Evolutionary conservation across 2,888 invertebrate species (phyloP), one percentile per base, ranked within the genome.

Genomic region (Camptogramma bilineatum): DNA sequence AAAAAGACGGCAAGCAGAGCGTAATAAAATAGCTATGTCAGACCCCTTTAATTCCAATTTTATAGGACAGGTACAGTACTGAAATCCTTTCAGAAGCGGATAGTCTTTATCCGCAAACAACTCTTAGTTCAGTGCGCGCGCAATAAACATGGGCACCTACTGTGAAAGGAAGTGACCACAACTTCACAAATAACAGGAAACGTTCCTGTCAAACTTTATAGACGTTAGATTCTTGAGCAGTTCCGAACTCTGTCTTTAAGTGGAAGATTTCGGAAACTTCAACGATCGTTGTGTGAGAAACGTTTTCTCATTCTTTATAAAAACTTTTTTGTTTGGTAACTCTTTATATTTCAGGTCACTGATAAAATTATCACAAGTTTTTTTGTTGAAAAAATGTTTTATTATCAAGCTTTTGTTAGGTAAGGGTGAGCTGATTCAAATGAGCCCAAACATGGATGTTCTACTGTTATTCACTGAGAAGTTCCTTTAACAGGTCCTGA

Each of bases 61-160:
- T 69, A 70, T 68, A 58, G 67, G 65, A 67, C 65, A 67, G 62
- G 67, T 64, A 68, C 60, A 58, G 47, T 65, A 62, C 68, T 64
- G 64, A 70, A 70, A 70, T 69, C 68, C 64, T 67, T 70, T 70
- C 70, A 69, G 70, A 46, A 69, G 70, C 66, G 68, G 64, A 68
- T 68, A 64, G 68, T 64, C 67, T 72, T 70, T 70, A 70, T 70
- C 70, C 70, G 65, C 72, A 70, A 69, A 72, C 70, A 70, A 62
- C 67, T 46, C 55, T 42, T 64, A 54, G 60, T 57, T 59, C 62
- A 64, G 39, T 58, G 67, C 55, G 57, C 56, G 63, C 50, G 50
- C 64, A 64, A 69, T 70, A 69, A 70, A 69, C 68, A 68, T 62
- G 65, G 64, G 42, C 56, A 48, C 56, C 46, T 54, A 64, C 62